These are phyloP conservation scores for Dendroctonus valens DNA, from an alignment of 1,140 invertebrate genomes.

Conservation along the genomic window DNA sequence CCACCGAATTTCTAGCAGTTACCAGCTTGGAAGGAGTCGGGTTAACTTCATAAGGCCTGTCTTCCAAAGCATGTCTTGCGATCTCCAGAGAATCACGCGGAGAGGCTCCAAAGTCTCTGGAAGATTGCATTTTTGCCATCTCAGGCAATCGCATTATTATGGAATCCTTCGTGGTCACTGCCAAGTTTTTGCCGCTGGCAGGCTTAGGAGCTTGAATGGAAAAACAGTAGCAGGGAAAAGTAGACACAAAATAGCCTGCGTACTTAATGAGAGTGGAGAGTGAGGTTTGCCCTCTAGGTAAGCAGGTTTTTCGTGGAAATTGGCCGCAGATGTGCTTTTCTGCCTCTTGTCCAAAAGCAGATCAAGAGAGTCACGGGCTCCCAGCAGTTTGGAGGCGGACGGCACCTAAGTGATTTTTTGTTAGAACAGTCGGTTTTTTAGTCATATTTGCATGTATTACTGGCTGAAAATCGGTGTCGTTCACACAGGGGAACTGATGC, in stretches of 20 bases:
- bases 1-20: constrained; percentile 32
- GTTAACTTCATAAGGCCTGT: constrained; percentile 4
- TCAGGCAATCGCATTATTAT: constrained; percentile 25
- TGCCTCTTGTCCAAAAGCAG: constrained; percentile 15
- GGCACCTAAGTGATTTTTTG: too few species aligned
- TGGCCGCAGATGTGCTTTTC: constrained; percentile 1
- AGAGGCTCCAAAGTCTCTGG: neutral
- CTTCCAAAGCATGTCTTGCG: constrained; percentile 10
- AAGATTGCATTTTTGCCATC: constrained; percentile 14
- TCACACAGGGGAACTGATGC: neutral
- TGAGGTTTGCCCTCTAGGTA: too few species aligned
- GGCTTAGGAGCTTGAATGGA: too few species aligned
- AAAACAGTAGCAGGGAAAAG: too few species aligned
- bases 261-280: too few species aligned
- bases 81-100: constrained; percentile 22
- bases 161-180: constrained; percentile 29
- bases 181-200: neutral
- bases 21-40: constrained; percentile 21
- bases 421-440: neutral
- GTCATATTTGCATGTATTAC: neutral
- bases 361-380: constrained; percentile 31
- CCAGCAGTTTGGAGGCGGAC: constrained; percentile 19
- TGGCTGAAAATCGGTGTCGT: neutral
- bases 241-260: too few species aligned
- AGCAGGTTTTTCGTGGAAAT: too few species aligned